Base-by-base conservation (phyloP, 2,113 vertebrate genomes). In the Petaurus breviceps region DNA sequence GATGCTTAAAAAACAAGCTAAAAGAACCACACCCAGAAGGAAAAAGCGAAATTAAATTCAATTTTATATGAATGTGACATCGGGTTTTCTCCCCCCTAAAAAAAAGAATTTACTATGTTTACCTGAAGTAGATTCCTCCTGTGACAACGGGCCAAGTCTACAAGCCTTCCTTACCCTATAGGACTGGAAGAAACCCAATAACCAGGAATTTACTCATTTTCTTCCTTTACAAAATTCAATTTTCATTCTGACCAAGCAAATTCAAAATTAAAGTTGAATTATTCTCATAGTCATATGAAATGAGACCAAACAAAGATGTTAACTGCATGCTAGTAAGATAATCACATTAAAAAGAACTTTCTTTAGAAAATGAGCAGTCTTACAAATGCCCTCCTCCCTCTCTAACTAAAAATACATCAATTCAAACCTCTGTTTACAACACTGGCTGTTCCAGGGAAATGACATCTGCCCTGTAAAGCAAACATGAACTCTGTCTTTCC, bases 371-470 rank as follows among this genome's bases (percentile, higher is more conserved):
- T 28, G 49, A 50, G 47, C 49, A 90, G 46, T 16, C 49, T 90
- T 54, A 94, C 89, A 93, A 94, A 90, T 91, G 37, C 0, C 54
- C 92, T 53, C 53, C 49, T 96, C 89, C 90, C 37, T 92, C 43
- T 28, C 57, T 92, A 43, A 95, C 90, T 96, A 91, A 92, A 49
- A 95, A 92, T 8, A 89, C 61, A 68, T 26, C 57, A 94, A 61
- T 94, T 95, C 61, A 97, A 97, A 96, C 90, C 50, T 94, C 95
- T 89, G 61, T 2, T 94, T 91, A 94, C 92, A 97, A 95, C 46
- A 93, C 26, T 91, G 77, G 91, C 89, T 53, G 92, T 4, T 51
- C 51, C 94, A 77, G 22, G 25, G 53, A 94, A 95, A 49, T 92
- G 92, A 93, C 90, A 50, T 8, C 16, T 50, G 28, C 96, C 28